These are phyloP conservation scores for Temnothorax ravouxi DNA, from an alignment of 2,888 invertebrate species.

Conservation along the genomic window DNA sequence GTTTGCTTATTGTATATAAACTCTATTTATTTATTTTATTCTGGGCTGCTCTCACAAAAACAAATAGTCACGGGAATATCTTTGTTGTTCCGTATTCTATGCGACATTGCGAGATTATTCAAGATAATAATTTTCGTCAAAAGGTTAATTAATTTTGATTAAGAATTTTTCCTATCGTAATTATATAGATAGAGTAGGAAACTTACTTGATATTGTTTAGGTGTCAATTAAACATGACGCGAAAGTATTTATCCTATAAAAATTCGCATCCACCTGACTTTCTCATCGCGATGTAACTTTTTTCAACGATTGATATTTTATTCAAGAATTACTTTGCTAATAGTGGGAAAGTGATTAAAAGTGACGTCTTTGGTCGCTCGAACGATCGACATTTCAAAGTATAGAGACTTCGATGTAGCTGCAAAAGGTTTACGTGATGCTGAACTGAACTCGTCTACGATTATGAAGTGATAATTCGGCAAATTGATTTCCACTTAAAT, in stretches of 20 bases:
- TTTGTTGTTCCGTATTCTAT: too few relatives aligned
- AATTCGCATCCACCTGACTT: conserved; percentile 16
- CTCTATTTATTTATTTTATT: not conserved
- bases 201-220: not conserved
- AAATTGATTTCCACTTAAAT: not conserved
- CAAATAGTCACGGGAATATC: not conserved
- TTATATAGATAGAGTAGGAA: not conserved
- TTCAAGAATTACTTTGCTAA: not conserved
- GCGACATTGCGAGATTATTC: not conserved
- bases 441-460: not conserved
- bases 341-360: conserved; percentile 14
- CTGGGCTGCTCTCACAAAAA: not conserved
- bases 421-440: not conserved
- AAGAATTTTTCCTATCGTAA: not conserved
- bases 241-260: not conserved
- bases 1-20: not conserved
- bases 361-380: not conserved
- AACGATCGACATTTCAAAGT: not conserved
- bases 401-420: not conserved
- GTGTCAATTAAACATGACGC: not conserved
- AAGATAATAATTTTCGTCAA: not conserved
- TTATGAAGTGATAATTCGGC: not conserved
- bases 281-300: not conserved
- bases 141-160: not conserved
- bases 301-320: not conserved